These are phyloP conservation scores for Heterohyrax brucei DNA, from an alignment of 2,797 vertebrate genomes.

Conservation along the genomic window DNA sequence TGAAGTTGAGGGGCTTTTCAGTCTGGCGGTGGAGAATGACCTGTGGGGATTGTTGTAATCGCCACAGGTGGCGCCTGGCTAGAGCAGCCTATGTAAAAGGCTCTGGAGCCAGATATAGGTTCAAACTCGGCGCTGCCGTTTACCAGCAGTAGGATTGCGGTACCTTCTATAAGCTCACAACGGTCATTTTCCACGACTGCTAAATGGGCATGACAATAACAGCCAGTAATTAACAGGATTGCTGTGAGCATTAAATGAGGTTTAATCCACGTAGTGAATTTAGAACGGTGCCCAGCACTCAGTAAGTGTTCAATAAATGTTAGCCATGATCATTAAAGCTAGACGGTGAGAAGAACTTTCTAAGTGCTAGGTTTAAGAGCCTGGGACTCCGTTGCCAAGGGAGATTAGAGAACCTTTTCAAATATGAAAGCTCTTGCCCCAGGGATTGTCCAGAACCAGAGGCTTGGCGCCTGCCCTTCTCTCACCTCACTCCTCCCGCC, in stretches of 20 bases:
- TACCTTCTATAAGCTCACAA: not conserved
- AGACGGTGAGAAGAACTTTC: conserved; percentile 81
- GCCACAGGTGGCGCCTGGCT: conserved; percentile 77
- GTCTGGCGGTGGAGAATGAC: not conserved
- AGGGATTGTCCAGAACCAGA: conserved; percentile 73
- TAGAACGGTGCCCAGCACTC: not conserved
- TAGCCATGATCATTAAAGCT: conserved; percentile 38
- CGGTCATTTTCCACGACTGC: not conserved
- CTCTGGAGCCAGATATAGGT: not conserved
- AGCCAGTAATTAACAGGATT: conserved; percentile 59
- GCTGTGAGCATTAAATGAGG: conserved; percentile 37
- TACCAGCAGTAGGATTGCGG: not conserved
- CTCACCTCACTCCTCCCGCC: conserved; percentile 60
- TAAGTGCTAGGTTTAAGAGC: conserved; percentile 70
- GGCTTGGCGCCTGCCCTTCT: conserved; percentile 73
- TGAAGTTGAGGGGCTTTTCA: conserved; percentile 45
- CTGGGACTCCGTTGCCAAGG: conserved; percentile 82
- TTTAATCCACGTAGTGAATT: conserved; percentile 28
- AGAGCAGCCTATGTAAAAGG: not conserved
- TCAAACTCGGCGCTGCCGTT: not conserved
- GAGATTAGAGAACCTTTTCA: conserved; percentile 82
- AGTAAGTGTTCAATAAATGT: conserved; percentile 68
- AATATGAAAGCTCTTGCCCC: conserved; percentile 77
- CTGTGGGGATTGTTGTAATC: not conserved
- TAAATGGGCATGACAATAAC: not conserved